A percentile compares a stretch with the other conserved stretches of the same genome.
Evolutionary conservation across 2,113 vertebrate genomes (phyloP).

Genomic region (Laterallus jamaicensis): DNA sequence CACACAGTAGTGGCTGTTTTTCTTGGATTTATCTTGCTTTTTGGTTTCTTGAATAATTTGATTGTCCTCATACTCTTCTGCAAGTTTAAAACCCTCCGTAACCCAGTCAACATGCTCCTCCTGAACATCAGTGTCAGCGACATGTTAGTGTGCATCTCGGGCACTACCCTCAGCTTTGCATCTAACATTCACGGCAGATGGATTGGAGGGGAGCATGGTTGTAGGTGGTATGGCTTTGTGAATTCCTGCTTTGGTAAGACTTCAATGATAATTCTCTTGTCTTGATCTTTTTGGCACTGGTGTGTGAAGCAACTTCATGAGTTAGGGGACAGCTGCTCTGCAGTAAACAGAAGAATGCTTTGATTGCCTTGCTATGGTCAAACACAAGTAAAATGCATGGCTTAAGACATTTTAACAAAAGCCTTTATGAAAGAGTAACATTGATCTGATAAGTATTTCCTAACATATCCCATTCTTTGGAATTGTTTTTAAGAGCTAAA

Average conservation of each 20-base stretch:
- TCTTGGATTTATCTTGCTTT: conserved; percentile 86
- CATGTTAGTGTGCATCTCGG: conserved; percentile 88
- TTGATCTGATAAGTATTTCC: not conserved
- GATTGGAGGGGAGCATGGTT: conserved; percentile 84
- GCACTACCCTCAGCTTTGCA: conserved; percentile 87
- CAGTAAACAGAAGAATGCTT: not conserved
- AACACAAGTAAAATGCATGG: not conserved
- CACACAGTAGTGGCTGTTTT: conserved; percentile 84
- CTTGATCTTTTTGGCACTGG: not conserved
- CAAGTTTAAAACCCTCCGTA: conserved; percentile 87
- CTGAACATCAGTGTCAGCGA: conserved; percentile 91
- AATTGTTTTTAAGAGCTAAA: not conserved
- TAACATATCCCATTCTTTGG: not conserved
- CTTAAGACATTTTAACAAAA: not conserved
- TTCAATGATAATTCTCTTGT: not conserved
- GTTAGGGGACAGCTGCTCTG: not conserved
- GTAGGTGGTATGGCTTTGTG: conserved; percentile 91
- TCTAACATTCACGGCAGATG: conserved; percentile 84
- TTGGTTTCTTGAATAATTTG: conserved; percentile 88
- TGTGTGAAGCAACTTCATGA: not conserved
- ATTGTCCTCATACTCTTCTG: conserved; percentile 86
- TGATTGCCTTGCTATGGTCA: not conserved
- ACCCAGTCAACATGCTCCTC: conserved; percentile 89
- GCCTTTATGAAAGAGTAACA: not conserved
- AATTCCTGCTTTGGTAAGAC: conserved; percentile 90